Evolutionary conservation across 1,140 invertebrate genomes (phyloP), one percentile per base, ranked within the genome.

Genomic region (Artemia franciscana): DNA sequence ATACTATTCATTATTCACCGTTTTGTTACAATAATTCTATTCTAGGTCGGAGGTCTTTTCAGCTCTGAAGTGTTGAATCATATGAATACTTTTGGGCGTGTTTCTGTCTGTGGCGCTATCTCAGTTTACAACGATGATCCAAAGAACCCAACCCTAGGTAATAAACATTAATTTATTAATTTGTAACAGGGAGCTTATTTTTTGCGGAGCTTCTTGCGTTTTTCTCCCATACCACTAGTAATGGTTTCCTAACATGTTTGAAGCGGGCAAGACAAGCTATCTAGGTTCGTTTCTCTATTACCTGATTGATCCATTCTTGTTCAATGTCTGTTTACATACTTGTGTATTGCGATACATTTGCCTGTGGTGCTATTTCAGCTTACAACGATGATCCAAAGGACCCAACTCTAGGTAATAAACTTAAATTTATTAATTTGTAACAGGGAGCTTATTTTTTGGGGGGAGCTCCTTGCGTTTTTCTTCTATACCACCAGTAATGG

Each of bases 31-130:
- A 3, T 51, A 15, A 15, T 2, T 51, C 39, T 18, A 12, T 18
- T 62, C 63, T 60, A 81, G 80, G 81, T 84, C 26, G 82, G 82
- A 26, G 82, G 82, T 24, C 77, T 81, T 68, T 78, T 83, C 39
- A 81, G 80, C 64, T 76, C 73, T 7, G 71, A 67, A 9, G 76
- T 84, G 24, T 74, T 82, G 60, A 73, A 74, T 60, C 73, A 79
- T 56, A 84, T 84, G 82, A 82, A 77, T 39, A 67, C 69, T 21
- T 76, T 71, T 65, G 82, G 81, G 7, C 72, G 81, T 62, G 73
- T 83, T 24, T 73, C 82, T 5, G 75, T 83, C 0, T 83, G 81
- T 68, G 82, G 82, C 21, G 75, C 78, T 12, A 81, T 83, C 68
- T 72, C 71, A 24, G 63, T 66, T 9, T 75, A 75, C 60, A 75